phyloP scores from a whole-genome alignment of 1,140 invertebrate species.

The Heliconius eleuchia region DNA sequence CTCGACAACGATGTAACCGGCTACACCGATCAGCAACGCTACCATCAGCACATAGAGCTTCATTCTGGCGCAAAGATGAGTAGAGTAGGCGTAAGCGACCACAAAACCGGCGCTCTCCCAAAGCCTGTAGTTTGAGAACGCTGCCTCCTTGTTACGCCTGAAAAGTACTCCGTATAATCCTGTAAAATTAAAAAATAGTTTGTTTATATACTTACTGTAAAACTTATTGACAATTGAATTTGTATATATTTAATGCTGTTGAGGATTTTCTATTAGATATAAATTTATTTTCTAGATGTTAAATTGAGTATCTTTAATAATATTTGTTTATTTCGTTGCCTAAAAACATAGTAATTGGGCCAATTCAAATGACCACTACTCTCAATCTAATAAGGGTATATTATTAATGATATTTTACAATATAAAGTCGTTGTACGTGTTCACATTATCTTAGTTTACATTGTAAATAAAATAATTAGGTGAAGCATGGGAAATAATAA shows the following conservation, averaged over 20 bases:
- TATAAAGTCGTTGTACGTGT: too few species aligned
- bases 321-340: too few species aligned
- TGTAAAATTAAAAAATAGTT: slow-evolving; percentile 67
- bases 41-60: slow-evolving; percentile 94
- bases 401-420: not conserved
- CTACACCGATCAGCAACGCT: slow-evolving; percentile 89
- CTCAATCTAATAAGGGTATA: not conserved
- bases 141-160: slow-evolving; percentile 95
- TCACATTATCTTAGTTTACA: not conserved
- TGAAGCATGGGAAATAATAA: not conserved
- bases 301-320: not conserved
- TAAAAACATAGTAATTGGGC: too few species aligned
- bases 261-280: too few species aligned
- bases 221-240: too few species aligned
- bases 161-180: slow-evolving; percentile 96
- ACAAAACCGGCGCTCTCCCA: slow-evolving; percentile 97
- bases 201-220: not conserved
- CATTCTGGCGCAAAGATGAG: slow-evolving; percentile 92
- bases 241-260: too few species aligned
- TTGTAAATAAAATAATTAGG: not conserved
- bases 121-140: slow-evolving; percentile 97
- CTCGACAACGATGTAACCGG: slow-evolving; percentile 92
- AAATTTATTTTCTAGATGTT: not conserved
- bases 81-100: slow-evolving; percentile 94
- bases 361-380: too few species aligned